Percentiles rank a stretch among this genome's conserved stretches.
These are phyloP conservation scores for Aphyosemion australe DNA, from an alignment of 2,113 vertebrate species.

Conservation along the genomic window DNA sequence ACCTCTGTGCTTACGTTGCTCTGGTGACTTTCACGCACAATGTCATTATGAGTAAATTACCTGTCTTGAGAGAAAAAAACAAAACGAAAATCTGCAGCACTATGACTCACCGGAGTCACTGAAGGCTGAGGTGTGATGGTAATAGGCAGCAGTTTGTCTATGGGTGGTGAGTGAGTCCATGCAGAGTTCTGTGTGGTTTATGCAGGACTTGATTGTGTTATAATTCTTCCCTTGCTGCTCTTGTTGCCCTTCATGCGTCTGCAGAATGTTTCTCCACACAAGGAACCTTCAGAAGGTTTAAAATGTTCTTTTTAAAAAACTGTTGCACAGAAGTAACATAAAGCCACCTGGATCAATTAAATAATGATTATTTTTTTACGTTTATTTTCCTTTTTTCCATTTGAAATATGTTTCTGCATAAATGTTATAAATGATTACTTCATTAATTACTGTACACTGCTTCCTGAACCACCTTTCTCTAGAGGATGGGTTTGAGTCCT, in stretches of 20 bases:
- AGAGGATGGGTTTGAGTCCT: no score
- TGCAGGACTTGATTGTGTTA: background rate
- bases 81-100: constrained; percentile 6
- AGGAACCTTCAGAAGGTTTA: background rate
- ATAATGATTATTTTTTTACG: background rate
- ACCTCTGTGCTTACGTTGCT: constrained; percentile 25
- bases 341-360: background rate
- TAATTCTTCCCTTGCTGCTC: background rate
- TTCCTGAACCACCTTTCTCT: no score
- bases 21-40: constrained; percentile 12
- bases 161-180: constrained; percentile 3
- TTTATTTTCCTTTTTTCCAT: background rate
- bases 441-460: no score
- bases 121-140: constrained; percentile 32
- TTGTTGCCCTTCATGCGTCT: background rate
- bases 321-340: background rate
- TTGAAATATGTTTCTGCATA: no score
- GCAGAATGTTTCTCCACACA: background rate
- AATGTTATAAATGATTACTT: no score
- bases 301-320: background rate
- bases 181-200: background rate
- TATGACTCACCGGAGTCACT: constrained; percentile 43
- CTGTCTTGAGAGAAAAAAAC: constrained; percentile 17
- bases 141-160: background rate
- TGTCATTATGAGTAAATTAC: constrained; percentile 55